These are phyloP conservation scores for Vollenhovia emeryi DNA, from an alignment of 1,140 invertebrate species.

Conservation along the genomic window DNA sequence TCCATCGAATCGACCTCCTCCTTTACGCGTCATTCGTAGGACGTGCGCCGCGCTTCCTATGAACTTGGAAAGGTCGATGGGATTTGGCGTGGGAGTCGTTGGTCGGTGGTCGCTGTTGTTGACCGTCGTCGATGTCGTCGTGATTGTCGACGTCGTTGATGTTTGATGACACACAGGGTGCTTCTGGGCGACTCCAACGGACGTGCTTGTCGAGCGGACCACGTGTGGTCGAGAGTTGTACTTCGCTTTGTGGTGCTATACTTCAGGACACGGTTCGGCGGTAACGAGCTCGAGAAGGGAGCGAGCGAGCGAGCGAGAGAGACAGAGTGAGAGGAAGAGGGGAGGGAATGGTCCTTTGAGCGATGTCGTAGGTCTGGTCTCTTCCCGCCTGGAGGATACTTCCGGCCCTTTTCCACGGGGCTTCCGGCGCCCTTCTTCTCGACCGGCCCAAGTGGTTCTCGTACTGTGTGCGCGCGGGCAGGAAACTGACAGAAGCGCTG, in stretches of 20 bases:
- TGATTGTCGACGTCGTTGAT: constrained; percentile 54
- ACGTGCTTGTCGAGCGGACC: constrained; percentile 41
- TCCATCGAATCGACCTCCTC: not conserved
- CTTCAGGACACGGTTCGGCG: constrained; percentile 37
- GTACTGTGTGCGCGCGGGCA: constrained; percentile 11
- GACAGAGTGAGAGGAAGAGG: not conserved
- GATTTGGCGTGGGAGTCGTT: constrained; percentile 40
- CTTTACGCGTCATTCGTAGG: not conserved
- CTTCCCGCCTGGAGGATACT: constrained; percentile 35
- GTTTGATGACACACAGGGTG: constrained; percentile 51
- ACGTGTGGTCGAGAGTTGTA: constrained; percentile 52
- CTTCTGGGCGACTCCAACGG: constrained; percentile 16
- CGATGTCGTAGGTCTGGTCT: constrained; percentile 38
- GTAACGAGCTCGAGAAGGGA: constrained; percentile 21
- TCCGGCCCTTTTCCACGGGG: constrained; percentile 45
- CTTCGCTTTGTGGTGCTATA: constrained; percentile 54
- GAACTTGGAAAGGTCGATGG: constrained; percentile 25
- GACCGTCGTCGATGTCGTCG: constrained; percentile 38
- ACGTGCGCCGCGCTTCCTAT: not conserved
- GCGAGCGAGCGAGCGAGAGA: constrained; percentile 15
- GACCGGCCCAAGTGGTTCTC: constrained; percentile 14
- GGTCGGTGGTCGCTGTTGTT: constrained; percentile 16
- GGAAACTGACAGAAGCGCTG: constrained; percentile 60
- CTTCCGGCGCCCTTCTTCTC: constrained; percentile 35
- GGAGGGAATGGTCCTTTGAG: constrained; percentile 41